Evolutionary conservation across 2,113 vertebrate species (phyloP), one percentile per base, ranked within the genome.

Genomic region (Periophthalmus modestus): DNA sequence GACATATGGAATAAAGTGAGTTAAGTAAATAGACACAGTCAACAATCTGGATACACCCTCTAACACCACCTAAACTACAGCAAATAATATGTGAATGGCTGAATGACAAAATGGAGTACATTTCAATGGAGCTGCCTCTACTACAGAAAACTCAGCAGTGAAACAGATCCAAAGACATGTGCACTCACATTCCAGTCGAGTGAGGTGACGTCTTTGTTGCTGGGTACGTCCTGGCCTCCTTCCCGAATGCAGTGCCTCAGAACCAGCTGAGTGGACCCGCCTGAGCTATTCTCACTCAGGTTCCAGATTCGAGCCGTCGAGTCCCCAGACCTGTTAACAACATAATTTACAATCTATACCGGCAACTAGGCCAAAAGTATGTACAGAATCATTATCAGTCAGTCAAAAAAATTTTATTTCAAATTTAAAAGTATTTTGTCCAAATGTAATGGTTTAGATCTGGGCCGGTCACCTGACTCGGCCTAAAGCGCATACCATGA

Each of bases 181-280:
- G 72, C 48, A 81, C 87, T 97, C 89, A 99, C 98, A 84, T 99
- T 99, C 98, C 97, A 98, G 67, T 99, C 98, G 85, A 99, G 93
- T 36, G 98, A 99, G 1, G 98, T 99, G 75, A 99, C 98, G 14
- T 99, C 98, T 92, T 99, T 99, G 96, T 99, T 99, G 93, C 98
- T 99, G 62, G 98, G 98, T 68, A 99, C 97, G 3, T 99, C 98
- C 88, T 99, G 98, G 63, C 98, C 98, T 0, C 98, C 98, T 87
- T 99, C 98, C 62, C 97, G 95, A 92, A 99, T 99, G 89, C 98
- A 99, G 88, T 99, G 98, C 81, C 98, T 94, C 28, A 99, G 95
- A 71, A 99, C 98, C 78, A 99, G 94, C 90, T 99, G 98, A 5
- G 97, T 98, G 68, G 98, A 98, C 78, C 96, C 95, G 24, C 96